A percentile compares a stretch with the other conserved stretches of the same genome.
Conservation (phyloP, 2,113 vertebrate genomes). For the Monarcha castaneiventris region DNA sequence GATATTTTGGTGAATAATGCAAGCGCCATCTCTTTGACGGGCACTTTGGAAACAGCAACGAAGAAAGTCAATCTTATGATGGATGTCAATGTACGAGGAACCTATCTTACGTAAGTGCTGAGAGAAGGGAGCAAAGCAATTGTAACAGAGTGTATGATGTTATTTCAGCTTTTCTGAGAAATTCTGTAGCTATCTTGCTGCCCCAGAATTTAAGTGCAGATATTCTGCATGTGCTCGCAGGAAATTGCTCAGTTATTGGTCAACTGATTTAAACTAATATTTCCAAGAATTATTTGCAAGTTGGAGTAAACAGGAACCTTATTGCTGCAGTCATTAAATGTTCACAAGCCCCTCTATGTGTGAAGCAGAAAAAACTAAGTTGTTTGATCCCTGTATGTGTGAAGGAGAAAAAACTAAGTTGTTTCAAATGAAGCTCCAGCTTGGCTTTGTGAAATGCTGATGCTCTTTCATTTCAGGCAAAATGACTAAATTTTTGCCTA, state of each 20-base stretch:
- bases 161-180: neutral
- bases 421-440: neutral
- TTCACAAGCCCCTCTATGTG: neutral
- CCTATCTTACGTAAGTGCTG: conserved; percentile 88
- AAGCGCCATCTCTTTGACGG: conserved; percentile 93
- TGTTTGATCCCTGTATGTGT: neutral
- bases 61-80: conserved; percentile 98
- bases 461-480: neutral
- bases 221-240: neutral
- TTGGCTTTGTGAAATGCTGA: neutral
- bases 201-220: neutral
- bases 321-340: neutral
- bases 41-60: conserved; percentile 88
- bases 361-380: neutral
- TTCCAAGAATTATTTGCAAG: neutral
- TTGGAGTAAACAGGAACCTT: neutral
- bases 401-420: neutral
- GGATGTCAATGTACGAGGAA: conserved; percentile 92
- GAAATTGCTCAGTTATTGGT: neutral
- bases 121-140: neutral
- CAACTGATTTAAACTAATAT: neutral
- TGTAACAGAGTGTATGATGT: neutral
- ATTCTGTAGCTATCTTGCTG: neutral
- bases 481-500: neutral
- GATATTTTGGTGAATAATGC: conserved; percentile 98